These are phyloP conservation scores for Lanius collurio DNA, from an alignment of 2,113 vertebrate genomes.

Conservation along the genomic window DNA sequence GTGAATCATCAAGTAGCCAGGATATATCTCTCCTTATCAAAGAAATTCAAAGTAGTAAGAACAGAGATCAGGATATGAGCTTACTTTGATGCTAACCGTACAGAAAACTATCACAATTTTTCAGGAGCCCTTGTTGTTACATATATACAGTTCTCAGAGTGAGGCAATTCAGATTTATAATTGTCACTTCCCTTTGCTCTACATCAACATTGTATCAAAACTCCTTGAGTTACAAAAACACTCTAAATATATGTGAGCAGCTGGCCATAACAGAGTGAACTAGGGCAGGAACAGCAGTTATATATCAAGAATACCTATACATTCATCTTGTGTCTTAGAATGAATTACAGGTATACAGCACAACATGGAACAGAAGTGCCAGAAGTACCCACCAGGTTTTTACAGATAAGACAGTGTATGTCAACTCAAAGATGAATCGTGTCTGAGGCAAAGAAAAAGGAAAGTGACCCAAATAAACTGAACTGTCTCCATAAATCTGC, in stretches of 20 bases:
- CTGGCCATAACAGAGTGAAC: neutral
- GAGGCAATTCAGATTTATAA: neutral
- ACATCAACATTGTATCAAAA: neutral
- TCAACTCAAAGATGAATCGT: neutral
- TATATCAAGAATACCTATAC: neutral
- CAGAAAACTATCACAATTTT: neutral
- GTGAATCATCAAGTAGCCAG: neutral
- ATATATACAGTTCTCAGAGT: neutral
- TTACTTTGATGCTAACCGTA: neutral
- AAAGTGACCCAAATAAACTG: neutral
- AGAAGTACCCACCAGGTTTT: neutral
- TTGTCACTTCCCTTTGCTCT: neutral
- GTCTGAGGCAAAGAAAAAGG: neutral
- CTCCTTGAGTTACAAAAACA: neutral
- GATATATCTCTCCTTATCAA: neutral
- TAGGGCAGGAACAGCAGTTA: neutral
- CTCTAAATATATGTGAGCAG: neutral
- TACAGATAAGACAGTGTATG: neutral
- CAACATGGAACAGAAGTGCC: neutral
- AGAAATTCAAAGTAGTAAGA: neutral
- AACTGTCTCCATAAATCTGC: neutral
- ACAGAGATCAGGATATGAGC: neutral
- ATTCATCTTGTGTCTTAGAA: neutral
- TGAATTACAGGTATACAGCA: neutral
- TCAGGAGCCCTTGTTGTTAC: neutral